phyloP scores from a whole-genome alignment of 2,888 invertebrate species.

The Chloroclystis v-ata region DNA sequence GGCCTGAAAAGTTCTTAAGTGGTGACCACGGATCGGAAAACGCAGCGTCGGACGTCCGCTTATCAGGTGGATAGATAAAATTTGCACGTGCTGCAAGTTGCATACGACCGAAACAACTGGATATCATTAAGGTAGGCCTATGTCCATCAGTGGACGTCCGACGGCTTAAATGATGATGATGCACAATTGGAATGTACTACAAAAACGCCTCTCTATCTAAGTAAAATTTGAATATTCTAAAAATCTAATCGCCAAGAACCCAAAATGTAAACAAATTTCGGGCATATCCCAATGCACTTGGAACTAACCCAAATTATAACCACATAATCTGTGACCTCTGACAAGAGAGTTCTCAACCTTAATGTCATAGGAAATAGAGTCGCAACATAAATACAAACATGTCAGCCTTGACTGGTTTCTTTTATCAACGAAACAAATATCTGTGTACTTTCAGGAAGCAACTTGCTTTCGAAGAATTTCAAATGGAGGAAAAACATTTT shows the following conservation, averaged over 20 bases:
- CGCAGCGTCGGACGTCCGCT: too few relatives aligned
- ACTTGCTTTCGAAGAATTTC: constrained; percentile 20
- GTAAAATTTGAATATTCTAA: neutral
- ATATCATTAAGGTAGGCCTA: too few relatives aligned
- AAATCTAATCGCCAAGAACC: neutral
- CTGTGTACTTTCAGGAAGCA: constrained; percentile 1
- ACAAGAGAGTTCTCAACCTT: constrained; percentile 12
- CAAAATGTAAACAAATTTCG: constrained; percentile 26
- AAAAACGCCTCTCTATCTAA: too few relatives aligned
- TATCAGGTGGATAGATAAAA: too few relatives aligned
- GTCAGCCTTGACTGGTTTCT: constrained; percentile 11
- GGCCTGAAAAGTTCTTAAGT: too few relatives aligned
- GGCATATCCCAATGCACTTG: constrained; percentile 34
- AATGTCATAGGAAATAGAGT: constrained; percentile 2
- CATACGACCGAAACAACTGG: too few relatives aligned
- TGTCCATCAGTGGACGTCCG: too few relatives aligned
- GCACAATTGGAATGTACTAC: too few relatives aligned
- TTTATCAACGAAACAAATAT: constrained; percentile 23
- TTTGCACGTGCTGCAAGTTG: too few relatives aligned
- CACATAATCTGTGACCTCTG: constrained; percentile 4
- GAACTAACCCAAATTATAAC: constrained; percentile 28
- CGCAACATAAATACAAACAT: neutral
- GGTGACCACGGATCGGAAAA: too few relatives aligned
- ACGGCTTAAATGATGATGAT: too few relatives aligned
- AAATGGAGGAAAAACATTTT: constrained; percentile 12